phyloP scores from a whole-genome alignment of 2,888 invertebrate species.

The Lepas anatifera region DNA sequence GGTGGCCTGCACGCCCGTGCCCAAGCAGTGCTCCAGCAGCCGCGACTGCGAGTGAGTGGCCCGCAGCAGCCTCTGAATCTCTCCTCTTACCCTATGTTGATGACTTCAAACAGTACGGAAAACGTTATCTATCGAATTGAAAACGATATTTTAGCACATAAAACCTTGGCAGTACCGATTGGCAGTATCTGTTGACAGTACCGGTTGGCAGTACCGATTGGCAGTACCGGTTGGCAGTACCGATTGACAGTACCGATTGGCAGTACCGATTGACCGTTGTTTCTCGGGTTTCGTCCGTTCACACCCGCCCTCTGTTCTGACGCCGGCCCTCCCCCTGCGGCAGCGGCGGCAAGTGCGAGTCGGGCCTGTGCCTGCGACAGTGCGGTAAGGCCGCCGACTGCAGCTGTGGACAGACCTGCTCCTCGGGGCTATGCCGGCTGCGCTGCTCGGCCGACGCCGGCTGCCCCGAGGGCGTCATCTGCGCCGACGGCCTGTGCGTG shows the following conservation, averaged over 20 bases:
- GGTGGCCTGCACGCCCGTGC: constrained; percentile 59
- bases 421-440: constrained; percentile 55
- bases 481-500: constrained; percentile 49
- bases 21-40: constrained; percentile 44
- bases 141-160: no score
- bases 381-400: constrained; percentile 58
- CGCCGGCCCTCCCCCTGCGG: constrained; percentile 22
- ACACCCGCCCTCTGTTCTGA: constrained; percentile 9
- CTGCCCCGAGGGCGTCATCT: constrained; percentile 62
- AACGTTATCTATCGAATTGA: no score
- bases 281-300: no score
- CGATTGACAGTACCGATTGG: no score
- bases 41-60: background rate
- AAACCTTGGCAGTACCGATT: no score
- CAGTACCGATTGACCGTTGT: no score
- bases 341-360: constrained; percentile 48
- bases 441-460: constrained; percentile 65
- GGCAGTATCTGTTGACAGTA: no score
- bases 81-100: no score
- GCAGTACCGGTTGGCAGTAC: no score
- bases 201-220: no score
- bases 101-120: no score
- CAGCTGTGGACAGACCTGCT: constrained; percentile 67
- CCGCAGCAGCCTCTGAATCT: no score
- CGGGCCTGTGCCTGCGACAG: constrained; percentile 57